These are phyloP conservation scores for Parascotia fuliginaria DNA, from an alignment of 2,888 invertebrate genomes.

Conservation along the genomic window DNA sequence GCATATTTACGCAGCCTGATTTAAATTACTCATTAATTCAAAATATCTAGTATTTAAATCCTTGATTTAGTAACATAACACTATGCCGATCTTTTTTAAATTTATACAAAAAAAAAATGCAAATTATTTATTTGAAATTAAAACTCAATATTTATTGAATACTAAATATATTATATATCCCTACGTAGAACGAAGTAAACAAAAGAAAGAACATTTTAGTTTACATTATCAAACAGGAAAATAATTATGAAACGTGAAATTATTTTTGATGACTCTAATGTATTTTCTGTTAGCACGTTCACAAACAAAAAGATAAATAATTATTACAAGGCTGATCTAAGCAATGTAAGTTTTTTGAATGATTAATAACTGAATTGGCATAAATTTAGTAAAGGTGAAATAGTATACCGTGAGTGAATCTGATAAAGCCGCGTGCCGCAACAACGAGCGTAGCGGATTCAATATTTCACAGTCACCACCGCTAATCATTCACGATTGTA, in stretches of 20 bases:
- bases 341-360: slow-evolving; percentile 5
- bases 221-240: neutral
- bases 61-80: neutral
- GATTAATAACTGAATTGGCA: slow-evolving; percentile 29
- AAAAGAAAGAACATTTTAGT: no score
- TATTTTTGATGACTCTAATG: neutral
- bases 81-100: neutral
- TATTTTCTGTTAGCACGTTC: neutral
- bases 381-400: slow-evolving; percentile 45
- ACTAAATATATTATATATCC: no score
- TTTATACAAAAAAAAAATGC: no score
- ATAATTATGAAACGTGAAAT: neutral
- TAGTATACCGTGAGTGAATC: slow-evolving; percentile 56
- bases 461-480: slow-evolving; percentile 78
- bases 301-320: neutral
- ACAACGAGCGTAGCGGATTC: slow-evolving; percentile 71
- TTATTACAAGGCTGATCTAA: neutral
- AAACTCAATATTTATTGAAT: no score
- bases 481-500: slow-evolving; percentile 76
- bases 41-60: neutral
- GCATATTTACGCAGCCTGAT: slow-evolving; percentile 17
- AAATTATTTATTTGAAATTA: no score
- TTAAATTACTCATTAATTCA: slow-evolving; percentile 7
- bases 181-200: no score
- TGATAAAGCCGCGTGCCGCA: slow-evolving; percentile 67